Evolutionary conservation across 2,888 invertebrate species (phyloP), one percentile per base, ranked within the genome.

Genomic region (Hesperia comma): DNA sequence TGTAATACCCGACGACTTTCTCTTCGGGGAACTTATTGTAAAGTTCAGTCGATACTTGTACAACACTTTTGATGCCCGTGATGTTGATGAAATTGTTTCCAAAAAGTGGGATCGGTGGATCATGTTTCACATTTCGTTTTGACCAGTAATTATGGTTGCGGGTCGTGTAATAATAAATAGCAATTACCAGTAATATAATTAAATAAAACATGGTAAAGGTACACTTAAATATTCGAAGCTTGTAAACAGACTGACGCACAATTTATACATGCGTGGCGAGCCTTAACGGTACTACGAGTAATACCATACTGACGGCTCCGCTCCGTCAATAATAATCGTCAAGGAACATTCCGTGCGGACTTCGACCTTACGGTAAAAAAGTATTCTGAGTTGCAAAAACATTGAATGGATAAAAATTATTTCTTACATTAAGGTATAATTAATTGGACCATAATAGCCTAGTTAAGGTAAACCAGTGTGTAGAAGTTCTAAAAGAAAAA

Each of bases 1-100:
- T 77, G 68, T 79, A 89, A 61, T 82, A 80, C 2, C 90, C 90
- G 3, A 89, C 80, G 0, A 86, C 82, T 79, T 83, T 87, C 60
- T 89, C 90, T 1, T 81, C 69, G 1, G 84, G 81, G 61, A 82
- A 87, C 63, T 84, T 83, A 1, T 79, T 77, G 70, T 89, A 88
- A 4, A 86, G 62, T 56, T 85, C 81, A 0, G 67, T 73, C 7
- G 78, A 58, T 8, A 84, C 37, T 73, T 80, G 76, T 40, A 72
- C 74, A 1, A 32, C 33, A 46, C 83, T 86, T 69, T 75, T 75
- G 8, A 72, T 51, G 17, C 75, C 81, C 12, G 79, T 69, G 2
- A 77, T 58, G 64, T 83, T 83, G 21, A 67, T 67, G 12, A 79
- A 76, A 41, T 83, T 71, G 51, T 81, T 85, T 0, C 88, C 88